Evolutionary conservation across 1,140 invertebrate genomes (phyloP), one percentile per base, ranked within the genome.

Genomic region (Telenomus remus): DNA sequence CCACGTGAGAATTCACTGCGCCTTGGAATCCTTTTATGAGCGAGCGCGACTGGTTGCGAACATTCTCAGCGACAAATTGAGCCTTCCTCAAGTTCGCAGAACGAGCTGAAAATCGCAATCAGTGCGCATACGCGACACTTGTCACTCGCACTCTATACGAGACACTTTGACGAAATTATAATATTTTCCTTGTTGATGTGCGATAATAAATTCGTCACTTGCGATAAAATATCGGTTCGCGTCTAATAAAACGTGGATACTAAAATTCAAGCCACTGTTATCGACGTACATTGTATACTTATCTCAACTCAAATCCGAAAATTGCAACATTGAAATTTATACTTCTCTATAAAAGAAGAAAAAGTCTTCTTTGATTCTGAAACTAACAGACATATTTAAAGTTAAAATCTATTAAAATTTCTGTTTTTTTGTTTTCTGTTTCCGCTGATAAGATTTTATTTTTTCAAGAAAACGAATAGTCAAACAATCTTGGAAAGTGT

Each of bases 21-120:
- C 48, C 72, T 75, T 64, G 42, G 53, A 65, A 75, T 56, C 53
- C 65, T 69, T 75, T 64, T 64, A 75, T 64, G 60, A 75, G 64
- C 12, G 37, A 63, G 42, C 64, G 54, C 63, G 59, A 75, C 55
- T 63, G 64, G 64, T 63, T 69, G 53, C n/a, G 72, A 75, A 69
- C 72, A 75, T 75, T 75, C 59, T 64, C 59, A 53, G 53, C 54
- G 37, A 27, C 53, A 60, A 57, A 69, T 69, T 64, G 19, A 27
- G 19, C 19, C 59, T 49, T 33, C 72, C 44, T 75, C 60, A 64
- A 75, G 59, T 69, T 64, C 42, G 54, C 61, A 54, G 35, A 48
- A 16, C 42, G 37, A 63, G 57, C 64, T 55, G 57, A 74, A 66
- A 75, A 64, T 69, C 64, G 61, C 65, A 69, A 75, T 75, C 72